Evolutionary conservation across 2,113 vertebrate species (phyloP).

Genomic region (Hirundichthys speculiger): DNA sequence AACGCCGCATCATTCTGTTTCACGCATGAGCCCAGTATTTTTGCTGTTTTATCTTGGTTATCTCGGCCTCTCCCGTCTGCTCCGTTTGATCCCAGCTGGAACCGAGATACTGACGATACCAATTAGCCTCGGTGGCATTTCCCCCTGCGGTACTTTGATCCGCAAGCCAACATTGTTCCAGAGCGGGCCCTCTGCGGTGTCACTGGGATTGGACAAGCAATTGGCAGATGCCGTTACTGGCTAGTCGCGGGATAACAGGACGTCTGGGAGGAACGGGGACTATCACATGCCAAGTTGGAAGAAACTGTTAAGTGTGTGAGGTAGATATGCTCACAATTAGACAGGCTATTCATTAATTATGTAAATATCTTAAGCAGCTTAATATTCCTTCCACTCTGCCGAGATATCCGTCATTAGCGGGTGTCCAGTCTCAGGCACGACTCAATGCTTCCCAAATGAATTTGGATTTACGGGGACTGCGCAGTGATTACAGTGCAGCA

Average conservation of each 20-base stretch:
- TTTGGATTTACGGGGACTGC: slow-evolving; percentile 32
- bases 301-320: background rate
- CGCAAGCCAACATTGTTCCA: slow-evolving; percentile 50
- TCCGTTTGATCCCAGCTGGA: slow-evolving; percentile 61
- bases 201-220: slow-evolving; percentile 36
- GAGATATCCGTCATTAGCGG: too few relatives aligned
- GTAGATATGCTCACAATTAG: too few relatives aligned
- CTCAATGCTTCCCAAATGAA: slow-evolving; percentile 3
- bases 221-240: slow-evolving; percentile 53
- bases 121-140: slow-evolving; percentile 55
- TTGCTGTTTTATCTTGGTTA: slow-evolving; percentile 42
- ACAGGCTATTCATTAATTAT: slow-evolving; percentile 36
- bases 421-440: too few relatives aligned
- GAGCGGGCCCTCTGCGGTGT: slow-evolving; percentile 10
- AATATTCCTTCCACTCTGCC: background rate
- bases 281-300: slow-evolving; percentile 39
- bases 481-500: slow-evolving; percentile 51
- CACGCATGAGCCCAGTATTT: slow-evolving; percentile 34
- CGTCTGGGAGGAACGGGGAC: slow-evolving; percentile 42
- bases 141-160: slow-evolving; percentile 54
- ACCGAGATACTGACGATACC: slow-evolving; percentile 51
- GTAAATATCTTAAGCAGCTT: slow-evolving; percentile 30
- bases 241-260: slow-evolving; percentile 42
- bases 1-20: slow-evolving; percentile 63
- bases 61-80: slow-evolving; percentile 32